These are phyloP conservation scores for Limanda limanda DNA, from an alignment of 2,113 vertebrate species.

Conservation along the genomic window DNA sequence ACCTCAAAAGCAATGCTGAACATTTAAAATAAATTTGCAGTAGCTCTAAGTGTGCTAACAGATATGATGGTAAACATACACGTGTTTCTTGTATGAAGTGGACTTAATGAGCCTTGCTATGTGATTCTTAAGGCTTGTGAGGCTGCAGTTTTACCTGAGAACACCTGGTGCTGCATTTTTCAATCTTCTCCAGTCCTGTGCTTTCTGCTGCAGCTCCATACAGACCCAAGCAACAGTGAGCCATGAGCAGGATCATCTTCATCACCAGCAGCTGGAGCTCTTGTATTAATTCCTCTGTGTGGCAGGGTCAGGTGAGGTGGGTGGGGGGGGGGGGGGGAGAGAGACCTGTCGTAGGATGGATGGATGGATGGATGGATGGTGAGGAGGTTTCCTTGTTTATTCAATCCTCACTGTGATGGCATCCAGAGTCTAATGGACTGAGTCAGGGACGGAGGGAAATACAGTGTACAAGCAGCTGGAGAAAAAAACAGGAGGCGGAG, in stretches of 20 bases:
- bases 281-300: background rate
- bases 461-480: background rate
- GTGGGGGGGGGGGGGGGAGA: background rate
- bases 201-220: slow-evolving; percentile 42
- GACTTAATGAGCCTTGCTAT: background rate
- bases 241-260: slow-evolving; percentile 68
- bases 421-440: background rate
- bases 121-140: background rate
- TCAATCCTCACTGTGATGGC: background rate
- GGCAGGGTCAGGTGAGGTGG: background rate
- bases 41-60: background rate
- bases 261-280: background rate
- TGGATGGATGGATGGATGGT: background rate
- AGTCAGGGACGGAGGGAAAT: slow-evolving; percentile 4
- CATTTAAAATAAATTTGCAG: no score
- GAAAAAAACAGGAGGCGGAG: slow-evolving; percentile 46
- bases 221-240: slow-evolving; percentile 31
- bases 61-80: background rate
- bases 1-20: no score
- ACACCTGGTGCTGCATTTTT: slow-evolving; percentile 65
- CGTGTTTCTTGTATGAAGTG: background rate
- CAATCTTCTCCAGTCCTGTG: slow-evolving; percentile 62
- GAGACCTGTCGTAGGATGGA: background rate
- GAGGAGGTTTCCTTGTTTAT: background rate
- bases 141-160: slow-evolving; percentile 72